Percentiles rank a stretch among this genome's conserved stretches.
These are phyloP conservation scores for Himalopsyche anomala DNA, from an alignment of 2,888 invertebrate species.

Conservation along the genomic window DNA sequence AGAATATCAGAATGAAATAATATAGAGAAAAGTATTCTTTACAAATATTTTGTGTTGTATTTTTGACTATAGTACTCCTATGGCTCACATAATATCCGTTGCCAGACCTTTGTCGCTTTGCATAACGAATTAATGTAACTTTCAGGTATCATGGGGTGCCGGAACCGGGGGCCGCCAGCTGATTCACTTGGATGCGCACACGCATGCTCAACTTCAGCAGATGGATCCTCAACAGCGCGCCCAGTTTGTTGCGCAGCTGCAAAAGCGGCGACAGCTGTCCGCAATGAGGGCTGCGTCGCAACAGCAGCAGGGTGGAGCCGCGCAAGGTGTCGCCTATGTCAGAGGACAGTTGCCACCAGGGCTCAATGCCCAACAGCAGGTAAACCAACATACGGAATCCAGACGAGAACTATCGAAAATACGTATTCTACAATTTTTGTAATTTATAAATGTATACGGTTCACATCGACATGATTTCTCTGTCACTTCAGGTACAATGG, in stretches of 20 bases:
- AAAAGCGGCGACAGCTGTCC: constrained; percentile 79
- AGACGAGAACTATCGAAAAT: not conserved
- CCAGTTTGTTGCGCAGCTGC: constrained; percentile 86
- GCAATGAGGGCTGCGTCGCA: constrained; percentile 73
- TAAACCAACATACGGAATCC: not conserved
- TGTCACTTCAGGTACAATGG: constrained; percentile 78
- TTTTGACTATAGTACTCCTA: too few relatives aligned
- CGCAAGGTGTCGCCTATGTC: constrained; percentile 82
- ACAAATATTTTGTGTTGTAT: too few relatives aligned
- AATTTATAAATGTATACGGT: not conserved
- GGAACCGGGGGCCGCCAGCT: constrained; percentile 80
- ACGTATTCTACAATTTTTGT: too few relatives aligned
- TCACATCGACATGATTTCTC: not conserved
- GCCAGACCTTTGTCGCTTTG: too few relatives aligned
- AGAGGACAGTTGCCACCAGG: constrained; percentile 82
- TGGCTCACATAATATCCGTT: too few relatives aligned
- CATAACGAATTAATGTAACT: not conserved
- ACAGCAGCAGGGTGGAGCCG: constrained; percentile 72
- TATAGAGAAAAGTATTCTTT: too few relatives aligned
- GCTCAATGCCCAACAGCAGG: constrained; percentile 11
- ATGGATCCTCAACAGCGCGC: constrained; percentile 88
- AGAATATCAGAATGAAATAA: too few relatives aligned
- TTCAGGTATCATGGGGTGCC: constrained; percentile 75
- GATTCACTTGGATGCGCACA: constrained; percentile 89
- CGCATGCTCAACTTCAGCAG: constrained; percentile 89